Conservation (phyloP, 2,888 invertebrate genomes). For the Fragum whitleyi region DNA sequence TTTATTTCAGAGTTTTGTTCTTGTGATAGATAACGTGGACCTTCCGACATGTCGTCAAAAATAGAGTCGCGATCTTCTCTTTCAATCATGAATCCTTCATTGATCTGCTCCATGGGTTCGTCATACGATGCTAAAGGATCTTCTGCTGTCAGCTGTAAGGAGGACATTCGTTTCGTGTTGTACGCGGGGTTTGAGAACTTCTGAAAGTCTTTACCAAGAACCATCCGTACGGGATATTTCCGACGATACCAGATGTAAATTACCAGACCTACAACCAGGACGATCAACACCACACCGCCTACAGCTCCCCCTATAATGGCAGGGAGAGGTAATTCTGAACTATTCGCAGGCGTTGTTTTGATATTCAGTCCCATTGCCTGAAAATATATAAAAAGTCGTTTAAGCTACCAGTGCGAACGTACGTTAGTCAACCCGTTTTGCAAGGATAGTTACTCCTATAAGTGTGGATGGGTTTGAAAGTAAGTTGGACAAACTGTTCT, state of each 20-base stretch:
- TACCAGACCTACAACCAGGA: slow-evolving; percentile 38
- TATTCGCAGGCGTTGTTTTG: slow-evolving; percentile 23
- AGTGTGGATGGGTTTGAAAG: not conserved
- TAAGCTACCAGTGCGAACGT: not conserved
- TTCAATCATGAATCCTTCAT: slow-evolving; percentile 26
- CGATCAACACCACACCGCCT: slow-evolving; percentile 63
- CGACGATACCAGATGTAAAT: slow-evolving; percentile 77
- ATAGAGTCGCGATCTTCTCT: slow-evolving; percentile 15
- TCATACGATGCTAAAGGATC: slow-evolving; percentile 37
- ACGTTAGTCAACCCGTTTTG: not conserved
- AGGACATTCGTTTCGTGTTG: slow-evolving; percentile 57
- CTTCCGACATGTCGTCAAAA: not conserved
- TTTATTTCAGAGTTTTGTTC: not conserved
- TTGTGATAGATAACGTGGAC: not conserved
- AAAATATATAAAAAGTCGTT: not conserved
- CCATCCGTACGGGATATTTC: slow-evolving; percentile 80
- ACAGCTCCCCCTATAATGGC: slow-evolving; percentile 72
- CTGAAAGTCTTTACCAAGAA: slow-evolving; percentile 75
- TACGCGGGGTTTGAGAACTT: slow-evolving; percentile 77
- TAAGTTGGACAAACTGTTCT: not conserved
- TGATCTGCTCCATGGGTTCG: not conserved
- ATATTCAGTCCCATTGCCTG: slow-evolving; percentile 35
- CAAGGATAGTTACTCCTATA: not conserved
- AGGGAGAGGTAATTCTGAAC: not conserved
- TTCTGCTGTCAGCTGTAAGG: slow-evolving; percentile 64